Conservation (phyloP, 1,140 invertebrate genomes). For the Drosophila azteca region DNA sequence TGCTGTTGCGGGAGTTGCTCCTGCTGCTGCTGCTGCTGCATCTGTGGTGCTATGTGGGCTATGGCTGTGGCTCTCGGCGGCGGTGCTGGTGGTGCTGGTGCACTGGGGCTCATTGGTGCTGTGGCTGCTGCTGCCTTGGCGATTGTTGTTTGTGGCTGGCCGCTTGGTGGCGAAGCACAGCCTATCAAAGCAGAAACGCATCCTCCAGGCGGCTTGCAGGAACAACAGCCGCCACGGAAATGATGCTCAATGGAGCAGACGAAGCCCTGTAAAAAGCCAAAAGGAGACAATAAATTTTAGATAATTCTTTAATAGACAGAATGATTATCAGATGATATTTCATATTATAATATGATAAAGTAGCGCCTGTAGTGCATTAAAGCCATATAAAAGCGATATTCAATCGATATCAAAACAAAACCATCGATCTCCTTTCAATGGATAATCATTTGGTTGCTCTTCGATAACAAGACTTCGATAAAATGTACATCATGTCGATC, state of each 20-base stretch:
- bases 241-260: slow-evolving; percentile 33
- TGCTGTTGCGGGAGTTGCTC: slow-evolving; percentile 12
- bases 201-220: slow-evolving; percentile 88
- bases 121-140: slow-evolving; percentile 16
- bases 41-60: slow-evolving; percentile 18
- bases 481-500: no score
- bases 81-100: slow-evolving; percentile 7
- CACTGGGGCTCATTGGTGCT: slow-evolving; percentile 10
- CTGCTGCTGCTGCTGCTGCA: slow-evolving; percentile 33
- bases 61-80: background rate
- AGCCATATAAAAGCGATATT: no score
- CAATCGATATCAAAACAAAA: no score
- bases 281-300: background rate
- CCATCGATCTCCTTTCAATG: no score
- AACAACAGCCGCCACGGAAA: slow-evolving; percentile 68
- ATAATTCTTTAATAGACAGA: background rate
- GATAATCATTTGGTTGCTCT: no score
- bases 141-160: slow-evolving; percentile 78
- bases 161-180: slow-evolving; percentile 94
- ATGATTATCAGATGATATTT: no score
- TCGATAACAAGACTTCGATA: no score
- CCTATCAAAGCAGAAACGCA: slow-evolving; percentile 94
- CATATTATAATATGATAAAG: no score
- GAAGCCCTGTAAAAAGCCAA: slow-evolving; percentile 45
- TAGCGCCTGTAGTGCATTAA: no score